Base-by-base conservation (phyloP, 35 echinoderm and acorn worm species). In the Diadema setosum region DNA sequence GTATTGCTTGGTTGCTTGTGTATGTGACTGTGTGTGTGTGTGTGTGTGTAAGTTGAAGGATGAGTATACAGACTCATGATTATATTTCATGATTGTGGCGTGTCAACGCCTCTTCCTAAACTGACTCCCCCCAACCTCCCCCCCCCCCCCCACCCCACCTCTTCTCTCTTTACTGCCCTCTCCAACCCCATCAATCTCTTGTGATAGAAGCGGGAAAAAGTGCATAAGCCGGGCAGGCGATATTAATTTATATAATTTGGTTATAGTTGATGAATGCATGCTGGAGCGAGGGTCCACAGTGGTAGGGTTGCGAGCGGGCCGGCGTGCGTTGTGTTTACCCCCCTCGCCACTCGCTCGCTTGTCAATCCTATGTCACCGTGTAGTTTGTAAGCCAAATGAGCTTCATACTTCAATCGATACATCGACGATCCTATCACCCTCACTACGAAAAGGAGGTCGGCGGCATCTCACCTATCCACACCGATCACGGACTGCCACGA, bases 201-300 rank as follows among this genome's bases (percentile, higher is more conserved):
- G 40, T 35, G 24, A 36, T 36, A 21, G 37, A 33, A 26, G 40
- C 24, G 73, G 44, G 40, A 78, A 36, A 78, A 78, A 78, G 73
- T 78, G 39, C 73, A 78, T 78, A 78, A 78, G 73, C 73, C 73
- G 40, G 73, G 35, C 39, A 78, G 73, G 73, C 73, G 44, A 78
- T 78, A 78, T 78, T 78, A 78, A 78, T 78, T 78, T 78, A 78
- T 78, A 78, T 78, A 78, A 78, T 78, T 78, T 41, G 44, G 73
- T 78, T 78, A 78, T 78, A 78, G 35, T 17, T 43, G 73, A 78
- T 78, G 73, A 78, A 78, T 78, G 73, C 73, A n/a, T 24, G 2
- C 11, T 44, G 34, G 39, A 52, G 48, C 48, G 48, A 9, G n/a
- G n/a, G n/a, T n/a, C n/a, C n/a, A n/a, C n/a, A n/a, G n/a, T n/a